Evolutionary conservation across 64 coral and sea anemone species (phyloP).

Genomic region (Platygyra sinensis): DNA sequence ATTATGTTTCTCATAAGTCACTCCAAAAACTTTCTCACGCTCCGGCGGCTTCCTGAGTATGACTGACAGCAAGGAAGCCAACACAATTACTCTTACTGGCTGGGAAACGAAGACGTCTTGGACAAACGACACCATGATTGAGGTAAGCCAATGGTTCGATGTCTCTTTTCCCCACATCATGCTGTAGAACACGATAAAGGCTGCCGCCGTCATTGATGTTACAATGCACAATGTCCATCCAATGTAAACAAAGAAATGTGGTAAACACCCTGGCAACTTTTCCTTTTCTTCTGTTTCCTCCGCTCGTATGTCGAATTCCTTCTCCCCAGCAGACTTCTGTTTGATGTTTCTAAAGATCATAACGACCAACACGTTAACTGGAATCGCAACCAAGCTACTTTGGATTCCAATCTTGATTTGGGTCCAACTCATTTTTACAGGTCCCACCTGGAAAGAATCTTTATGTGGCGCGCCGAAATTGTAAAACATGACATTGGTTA

Average conservation of each 20-base stretch:
- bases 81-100: conserved; percentile 70
- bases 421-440: conserved; percentile 81
- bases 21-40: conserved; percentile 38
- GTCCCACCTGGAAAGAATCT: conserved; percentile 76
- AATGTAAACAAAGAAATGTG: conserved; percentile 62
- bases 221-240: conserved; percentile 71
- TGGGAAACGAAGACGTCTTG: conserved; percentile 75
- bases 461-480: conserved; percentile 61
- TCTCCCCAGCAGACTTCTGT: not conserved
- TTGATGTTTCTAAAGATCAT: conserved; percentile 86
- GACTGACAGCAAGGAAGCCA: conserved; percentile 62
- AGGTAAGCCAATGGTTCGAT: conserved; percentile 89
- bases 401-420: conserved; percentile 95
- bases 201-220: conserved; percentile 42
- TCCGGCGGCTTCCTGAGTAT: conserved; percentile 57
- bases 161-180: conserved; percentile 75
- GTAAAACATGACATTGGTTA: conserved; percentile 94
- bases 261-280: conserved; percentile 58
- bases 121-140: conserved; percentile 72
- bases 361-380: conserved; percentile 75
- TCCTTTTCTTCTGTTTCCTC: not conserved
- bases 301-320: not conserved
- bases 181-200: conserved; percentile 85
- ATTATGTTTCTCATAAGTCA: conserved; percentile 27
- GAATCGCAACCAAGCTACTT: conserved; percentile 79